Evolutionary conservation across 2,113 vertebrate genomes (phyloP), one percentile per base, ranked within the genome.

Genomic region (Electrona antarctica): DNA sequence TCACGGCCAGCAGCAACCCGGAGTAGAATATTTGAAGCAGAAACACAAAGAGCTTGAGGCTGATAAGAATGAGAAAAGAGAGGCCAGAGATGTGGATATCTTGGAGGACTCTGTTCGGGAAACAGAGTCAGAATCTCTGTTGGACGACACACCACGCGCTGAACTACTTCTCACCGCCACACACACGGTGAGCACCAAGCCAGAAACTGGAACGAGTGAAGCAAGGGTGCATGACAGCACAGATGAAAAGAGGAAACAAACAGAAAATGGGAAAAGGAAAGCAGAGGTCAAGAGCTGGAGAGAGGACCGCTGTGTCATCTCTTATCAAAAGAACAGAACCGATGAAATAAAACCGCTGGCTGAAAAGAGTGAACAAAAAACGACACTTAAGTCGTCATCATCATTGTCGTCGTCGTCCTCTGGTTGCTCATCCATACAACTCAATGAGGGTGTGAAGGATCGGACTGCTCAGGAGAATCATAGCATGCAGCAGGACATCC

Each of bases 381-480:
- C 52, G 45, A 14, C 65, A 41, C 50, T 72, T 7, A 57, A 64
- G 64, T 75, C 81, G 56, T 75, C 84, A 52, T 76, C 83, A 2
- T 11, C n/a, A n/a, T n/a, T n/a, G n/a, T n/a, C 73, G 60, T 73
- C 73, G 0, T 73, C 76, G 21, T 74, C 83, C 61, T 81, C 76
- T 9, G 75, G 74, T 55, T 58, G 71, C 41, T 69, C 79, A 58
- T 13, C 69, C 21, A 78, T 55, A 66, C 74, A 49, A 7, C 65
- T 67, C 14, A 77, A 77, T 66, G 83, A 78, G 7, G 75, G 67
- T 57, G 89, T 81, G 61, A 95, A 92, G 74, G 84, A 86, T 69
- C 92, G 92, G 15, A 76, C 87, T 74, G 84, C 93, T 81, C 88
- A 93, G 76, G 93, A 93, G 73, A 94, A 92, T 75, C 71, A 92